Evolutionary conservation across 2,113 vertebrate species (phyloP).

Genomic region (Carlito syrichta): DNA sequence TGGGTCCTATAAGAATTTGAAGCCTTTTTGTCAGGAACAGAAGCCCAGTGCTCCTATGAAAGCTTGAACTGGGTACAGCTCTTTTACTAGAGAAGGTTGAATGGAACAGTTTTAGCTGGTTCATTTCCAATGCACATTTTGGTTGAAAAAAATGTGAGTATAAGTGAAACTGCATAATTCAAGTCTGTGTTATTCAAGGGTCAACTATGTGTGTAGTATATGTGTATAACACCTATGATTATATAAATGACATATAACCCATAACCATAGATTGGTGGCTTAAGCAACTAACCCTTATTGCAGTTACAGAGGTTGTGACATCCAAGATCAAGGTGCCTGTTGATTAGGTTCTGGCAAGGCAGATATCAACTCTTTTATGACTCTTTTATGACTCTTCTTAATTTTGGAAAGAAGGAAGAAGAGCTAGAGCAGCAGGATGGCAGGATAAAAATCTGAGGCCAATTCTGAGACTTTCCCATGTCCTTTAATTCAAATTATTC

Average conservation of each 20-base stretch:
- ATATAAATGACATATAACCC: no score
- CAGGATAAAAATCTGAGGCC: no score
- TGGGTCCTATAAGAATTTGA: neutral
- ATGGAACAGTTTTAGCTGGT: neutral
- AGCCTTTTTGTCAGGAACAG: neutral
- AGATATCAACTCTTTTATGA: no score
- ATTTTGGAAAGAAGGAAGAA: no score
- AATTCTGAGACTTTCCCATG: no score
- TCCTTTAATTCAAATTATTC: no score
- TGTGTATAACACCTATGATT: no score
- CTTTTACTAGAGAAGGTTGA: neutral
- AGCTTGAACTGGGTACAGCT: neutral
- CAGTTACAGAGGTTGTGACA: neutral
- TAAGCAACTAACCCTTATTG: neutral
- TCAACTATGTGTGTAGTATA: neutral
- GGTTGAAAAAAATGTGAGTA: neutral
- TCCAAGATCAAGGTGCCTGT: neutral
- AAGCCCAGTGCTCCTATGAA: neutral
- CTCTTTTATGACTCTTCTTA: no score
- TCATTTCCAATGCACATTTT: neutral
- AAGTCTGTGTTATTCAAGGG: neutral
- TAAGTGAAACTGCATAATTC: neutral
- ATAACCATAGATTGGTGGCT: no score
- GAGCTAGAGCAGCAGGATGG: no score
- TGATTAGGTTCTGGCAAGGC: neutral